Evolutionary conservation across 2,113 vertebrate species (phyloP), one percentile per base, ranked within the genome.

Genomic region (Oceanites oceanicus): DNA sequence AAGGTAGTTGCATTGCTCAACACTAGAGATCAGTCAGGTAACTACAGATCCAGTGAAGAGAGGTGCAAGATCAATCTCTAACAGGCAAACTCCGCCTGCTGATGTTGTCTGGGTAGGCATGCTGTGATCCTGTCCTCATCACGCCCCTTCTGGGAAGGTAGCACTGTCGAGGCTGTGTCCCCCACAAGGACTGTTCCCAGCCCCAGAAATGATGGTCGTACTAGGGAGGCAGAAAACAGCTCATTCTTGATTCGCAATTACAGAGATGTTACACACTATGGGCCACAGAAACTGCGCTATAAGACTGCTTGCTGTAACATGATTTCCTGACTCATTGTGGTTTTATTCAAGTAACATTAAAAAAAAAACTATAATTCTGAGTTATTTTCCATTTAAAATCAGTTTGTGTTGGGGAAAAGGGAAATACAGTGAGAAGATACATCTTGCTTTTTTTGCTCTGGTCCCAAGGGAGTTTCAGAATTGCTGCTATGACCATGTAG

Each of bases 281-380:
- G 23, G 34, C 25, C 65, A 66, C 45, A 53, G 42, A 83, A 86
- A 62, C 1, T 17, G 16, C 2, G 3, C 19, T 66, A 5, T 11
- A 55, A 53, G 23, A 4, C 75, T 82, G 44, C 40, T 77, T 73
- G 13, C 68, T 74, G 15, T 36, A 65, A 79, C 0, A 11, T 1
- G 1, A 13, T 27, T 77, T 81, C 26, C 47, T 62, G 49, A 32
- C 9, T 72, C 6, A 18, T 1, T 32, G n/a, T 53, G 66, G 42
- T 42, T 86, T 68, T 49, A 71, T 50, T 45, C 44, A 68, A 55
- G n/a, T 38, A 75, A 47, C 18, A 21, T 21, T 18, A 21, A 76
- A 63, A 58, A 32, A 6, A 0, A 0, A 4, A 2, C 3, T 15
- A 36, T 15, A 23, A 3, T 55, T 47, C 21, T n/a, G 25, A 40